Evolutionary conservation across 2,888 invertebrate species (phyloP).

Genomic region (Emmelina monodactyla): DNA sequence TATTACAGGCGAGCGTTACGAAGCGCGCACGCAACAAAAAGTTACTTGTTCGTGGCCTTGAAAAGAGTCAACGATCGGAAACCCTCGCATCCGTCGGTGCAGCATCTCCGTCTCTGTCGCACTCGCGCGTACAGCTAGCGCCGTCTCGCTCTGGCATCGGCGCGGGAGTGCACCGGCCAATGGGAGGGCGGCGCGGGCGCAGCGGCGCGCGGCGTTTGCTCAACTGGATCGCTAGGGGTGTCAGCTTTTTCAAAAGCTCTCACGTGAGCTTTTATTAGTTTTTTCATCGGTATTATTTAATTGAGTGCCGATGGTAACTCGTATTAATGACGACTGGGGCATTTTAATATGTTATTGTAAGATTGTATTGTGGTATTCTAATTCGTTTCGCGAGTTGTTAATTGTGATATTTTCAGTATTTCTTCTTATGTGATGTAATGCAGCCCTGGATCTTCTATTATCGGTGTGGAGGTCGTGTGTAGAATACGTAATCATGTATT

Average conservation of each 20-base stretch:
- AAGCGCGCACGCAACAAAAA: slow-evolving; percentile 48
- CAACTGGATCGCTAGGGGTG: slow-evolving; percentile 58
- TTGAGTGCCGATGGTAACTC: slow-evolving; percentile 34
- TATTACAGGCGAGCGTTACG: slow-evolving; percentile 45
- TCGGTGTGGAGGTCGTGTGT: slow-evolving; percentile 30
- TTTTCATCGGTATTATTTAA: slow-evolving; percentile 36
- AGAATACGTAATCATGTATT: slow-evolving; percentile 50
- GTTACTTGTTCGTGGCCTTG: slow-evolving; percentile 53
- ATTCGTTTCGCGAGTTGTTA: slow-evolving; percentile 1
- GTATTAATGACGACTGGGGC: slow-evolving; percentile 23
- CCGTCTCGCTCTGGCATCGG: slow-evolving; percentile 27
- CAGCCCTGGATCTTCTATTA: slow-evolving; percentile 34
- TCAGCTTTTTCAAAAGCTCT: slow-evolving; percentile 53
- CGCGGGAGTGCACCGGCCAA: slow-evolving; percentile 31
- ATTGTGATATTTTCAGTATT: not conserved
- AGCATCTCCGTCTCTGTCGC: slow-evolving; percentile 29
- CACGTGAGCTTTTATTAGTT: slow-evolving; percentile 38
- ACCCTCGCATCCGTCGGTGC: slow-evolving; percentile 60
- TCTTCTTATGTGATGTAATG: slow-evolving; percentile 19
- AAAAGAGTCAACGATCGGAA: slow-evolving; percentile 59
- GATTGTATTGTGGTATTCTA: slow-evolving; percentile 5
- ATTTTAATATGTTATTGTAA: slow-evolving; percentile 26
- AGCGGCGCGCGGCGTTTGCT: slow-evolving; percentile 57
- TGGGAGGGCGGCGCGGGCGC: slow-evolving; percentile 46
- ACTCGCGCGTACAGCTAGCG: slow-evolving; percentile 20